Base-by-base conservation (phyloP, 2,888 invertebrate species). In the Myathropa florea region DNA sequence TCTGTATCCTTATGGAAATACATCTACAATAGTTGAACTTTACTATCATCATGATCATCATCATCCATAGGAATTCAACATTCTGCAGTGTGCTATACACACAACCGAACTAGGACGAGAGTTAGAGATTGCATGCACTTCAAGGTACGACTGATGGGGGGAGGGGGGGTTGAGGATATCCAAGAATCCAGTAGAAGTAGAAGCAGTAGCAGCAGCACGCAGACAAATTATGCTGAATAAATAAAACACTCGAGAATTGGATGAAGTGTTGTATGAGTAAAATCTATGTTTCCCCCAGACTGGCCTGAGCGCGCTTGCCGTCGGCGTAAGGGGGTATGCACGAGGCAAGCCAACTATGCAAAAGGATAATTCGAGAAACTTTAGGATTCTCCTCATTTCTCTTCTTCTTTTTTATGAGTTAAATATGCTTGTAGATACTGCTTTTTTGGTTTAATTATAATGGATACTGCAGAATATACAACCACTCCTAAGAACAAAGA, bases 151-250 rank as follows among this genome's bases (percentile, higher is more conserved):
- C 0, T 18, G 2, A 46, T 39, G 14, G n/a, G n/a, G 4, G 39
- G 39, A 2, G 18, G 18, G 18, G 18, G 18, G 1, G 46, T 7
- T 18, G 18, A 18, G n/a, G 46, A 18, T 46, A 46, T 46, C n/a
- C 46, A 46, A 46, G 46, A 46, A 46, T 46, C 46, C 46, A 18
- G 18, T 61, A 79, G 73, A 57, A 78, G 61, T 55, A 84, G 55
- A 64, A 80, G 64, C 21, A 75, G 65, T 64, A 82, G 85, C 87
- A 75, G 65, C 72, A 82, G 85, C 87, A 86, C 84, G 88, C 88
- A 88, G 88, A 88, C 88, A 88, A 88, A 88, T 88, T 88, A 88
- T 88, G 88, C 88, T 88, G 86, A 88, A 88, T 88, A 88, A 88
- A 88, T 88, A 88, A 88, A 88, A 88, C 83, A 88, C 88, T 88